Evolutionary conservation across 2,797 vertebrate genomes (phyloP).

Genomic region (Champsocephalus esox): DNA sequence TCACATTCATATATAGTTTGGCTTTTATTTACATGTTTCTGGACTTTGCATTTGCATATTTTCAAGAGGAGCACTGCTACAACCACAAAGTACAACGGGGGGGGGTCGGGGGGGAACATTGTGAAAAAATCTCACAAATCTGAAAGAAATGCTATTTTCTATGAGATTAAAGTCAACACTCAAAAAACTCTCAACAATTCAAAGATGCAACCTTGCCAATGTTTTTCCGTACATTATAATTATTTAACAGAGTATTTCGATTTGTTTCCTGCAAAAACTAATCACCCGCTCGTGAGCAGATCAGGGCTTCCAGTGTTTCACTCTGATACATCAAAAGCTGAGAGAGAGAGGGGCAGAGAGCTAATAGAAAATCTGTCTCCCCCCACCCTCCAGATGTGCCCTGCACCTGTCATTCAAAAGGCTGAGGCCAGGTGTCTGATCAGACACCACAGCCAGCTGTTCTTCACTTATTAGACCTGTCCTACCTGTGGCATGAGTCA

Average conservation of each 20-base stretch:
- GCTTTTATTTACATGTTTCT: conserved; percentile 22
- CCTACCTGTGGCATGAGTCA: conserved; percentile 64
- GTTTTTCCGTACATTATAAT: too few relatives aligned
- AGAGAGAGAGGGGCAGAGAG: conserved; percentile 16
- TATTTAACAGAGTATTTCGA: too few relatives aligned
- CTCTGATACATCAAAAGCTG: conserved; percentile 62
- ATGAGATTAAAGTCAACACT: too few relatives aligned
- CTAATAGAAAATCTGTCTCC: conserved; percentile 45
- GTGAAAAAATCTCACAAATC: too few relatives aligned
- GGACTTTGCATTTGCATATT: conserved; percentile 10
- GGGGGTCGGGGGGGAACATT: too few relatives aligned
- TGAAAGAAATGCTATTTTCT: too few relatives aligned
- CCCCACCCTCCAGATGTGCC: conserved; percentile 67
- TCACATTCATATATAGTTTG: conserved; percentile 4
- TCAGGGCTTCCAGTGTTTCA: conserved; percentile 31
- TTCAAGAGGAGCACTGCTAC: not conserved
- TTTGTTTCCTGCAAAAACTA: not conserved
- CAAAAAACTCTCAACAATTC: too few relatives aligned
- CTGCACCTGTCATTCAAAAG: conserved; percentile 76
- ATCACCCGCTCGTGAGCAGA: conserved; percentile 16
- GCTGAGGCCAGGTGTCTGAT: conserved; percentile 70
- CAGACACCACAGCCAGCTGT: conserved; percentile 65
- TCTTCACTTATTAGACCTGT: conserved; percentile 60
- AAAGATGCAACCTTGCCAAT: too few relatives aligned
- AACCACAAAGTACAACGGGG: not conserved